These are phyloP conservation scores for Saturnia japonica DNA, from an alignment of 2,888 invertebrate species.

Conservation along the genomic window DNA sequence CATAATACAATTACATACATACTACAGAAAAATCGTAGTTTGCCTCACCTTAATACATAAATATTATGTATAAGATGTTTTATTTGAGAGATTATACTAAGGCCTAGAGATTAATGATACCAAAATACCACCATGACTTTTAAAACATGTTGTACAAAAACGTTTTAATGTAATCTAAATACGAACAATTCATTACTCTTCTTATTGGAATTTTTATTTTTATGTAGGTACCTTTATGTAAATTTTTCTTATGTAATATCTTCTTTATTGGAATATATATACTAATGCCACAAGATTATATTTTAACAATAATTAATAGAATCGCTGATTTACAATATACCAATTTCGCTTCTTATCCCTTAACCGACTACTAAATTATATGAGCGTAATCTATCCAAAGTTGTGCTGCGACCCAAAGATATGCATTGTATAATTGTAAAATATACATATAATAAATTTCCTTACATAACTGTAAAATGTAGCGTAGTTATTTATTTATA, in stretches of 20 bases:
- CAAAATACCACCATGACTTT: slow-evolving; percentile 64
- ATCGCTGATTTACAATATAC: slow-evolving; percentile 36
- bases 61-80: neutral
- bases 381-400: slow-evolving; percentile 69
- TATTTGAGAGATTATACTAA: neutral
- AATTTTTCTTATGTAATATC: neutral
- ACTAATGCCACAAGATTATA: neutral
- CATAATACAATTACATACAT: neutral
- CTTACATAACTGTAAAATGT: slow-evolving; percentile 65
- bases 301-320: slow-evolving; percentile 3
- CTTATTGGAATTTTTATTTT: neutral
- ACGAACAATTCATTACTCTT: neutral
- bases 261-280: slow-evolving; percentile 13
- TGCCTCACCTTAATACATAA: neutral
- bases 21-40: neutral
- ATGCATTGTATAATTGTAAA: slow-evolving; percentile 80
- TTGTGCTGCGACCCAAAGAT: slow-evolving; percentile 77
- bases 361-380: slow-evolving; percentile 13
- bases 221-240: neutral
- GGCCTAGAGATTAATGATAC: slow-evolving; percentile 37
- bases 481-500: slow-evolving; percentile 76
- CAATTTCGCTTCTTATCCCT: slow-evolving; percentile 26
- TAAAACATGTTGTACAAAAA: slow-evolving; percentile 63
- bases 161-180: neutral
- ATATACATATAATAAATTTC: slow-evolving; percentile 63